Percentiles rank a stretch among this genome's conserved stretches.
Conservation (phyloP, 1,140 invertebrate species). For the Marisa cornuarietis region DNA sequence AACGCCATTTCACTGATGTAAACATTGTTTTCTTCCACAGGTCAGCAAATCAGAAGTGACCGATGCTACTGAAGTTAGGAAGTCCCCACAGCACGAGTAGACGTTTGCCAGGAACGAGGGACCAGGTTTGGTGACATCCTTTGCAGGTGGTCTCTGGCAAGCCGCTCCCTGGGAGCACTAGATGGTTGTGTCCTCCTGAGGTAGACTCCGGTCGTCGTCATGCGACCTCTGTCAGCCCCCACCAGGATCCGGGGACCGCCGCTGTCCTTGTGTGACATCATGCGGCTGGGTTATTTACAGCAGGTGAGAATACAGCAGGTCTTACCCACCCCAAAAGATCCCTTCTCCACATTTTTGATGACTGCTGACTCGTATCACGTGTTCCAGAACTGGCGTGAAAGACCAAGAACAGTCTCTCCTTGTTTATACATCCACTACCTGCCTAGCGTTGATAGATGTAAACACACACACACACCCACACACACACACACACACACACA, state of each 20-base stretch:
- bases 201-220: neutral
- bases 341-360: neutral
- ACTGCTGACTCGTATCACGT: neutral
- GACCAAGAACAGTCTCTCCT: too few species aligned
- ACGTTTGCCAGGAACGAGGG: neutral
- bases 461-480: neutral
- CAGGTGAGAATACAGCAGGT: constrained; percentile 22
- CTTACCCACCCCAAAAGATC: neutral
- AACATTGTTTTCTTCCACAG: too few species aligned
- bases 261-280: constrained; percentile 41
- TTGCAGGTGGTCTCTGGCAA: neutral
- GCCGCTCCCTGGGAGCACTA: neutral
- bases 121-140: neutral
- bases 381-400: neutral
- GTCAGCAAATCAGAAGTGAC: too few species aligned
- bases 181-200: neutral
- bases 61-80: neutral
- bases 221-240: constrained; percentile 29
- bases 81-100: neutral
- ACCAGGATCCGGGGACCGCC: constrained; percentile 24
- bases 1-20: too few species aligned
- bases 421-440: neutral
- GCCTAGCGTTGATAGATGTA: neutral
- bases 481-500: neutral
- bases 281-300: constrained; percentile 55